Conservation (phyloP, 2,113 vertebrate species). For the Monopterus albus region DNA sequence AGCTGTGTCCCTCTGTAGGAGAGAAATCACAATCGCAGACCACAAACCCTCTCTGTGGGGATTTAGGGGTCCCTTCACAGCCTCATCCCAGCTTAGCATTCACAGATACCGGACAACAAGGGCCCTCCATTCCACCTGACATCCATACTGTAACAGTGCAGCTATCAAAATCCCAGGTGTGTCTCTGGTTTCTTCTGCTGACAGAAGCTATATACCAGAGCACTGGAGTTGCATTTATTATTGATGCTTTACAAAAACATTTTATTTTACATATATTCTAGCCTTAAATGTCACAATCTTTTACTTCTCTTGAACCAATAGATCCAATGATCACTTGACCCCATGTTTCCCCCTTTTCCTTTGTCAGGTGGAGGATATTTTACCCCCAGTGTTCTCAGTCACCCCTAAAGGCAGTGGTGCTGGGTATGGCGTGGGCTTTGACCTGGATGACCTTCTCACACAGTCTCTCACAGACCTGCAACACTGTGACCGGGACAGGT, state of each 20-base stretch:
- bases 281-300: constrained; percentile 21
- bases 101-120: constrained; percentile 74
- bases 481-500: constrained; percentile 86
- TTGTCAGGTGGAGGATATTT: constrained; percentile 88
- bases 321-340: constrained; percentile 20
- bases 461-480: constrained; percentile 88
- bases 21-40: constrained; percentile 62
- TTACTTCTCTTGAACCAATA: neutral
- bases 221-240: neutral
- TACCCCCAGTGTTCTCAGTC: constrained; percentile 91
- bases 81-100: constrained; percentile 68
- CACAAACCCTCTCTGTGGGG: constrained; percentile 61
- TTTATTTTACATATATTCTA: constrained; percentile 3
- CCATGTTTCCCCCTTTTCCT: constrained; percentile 1
- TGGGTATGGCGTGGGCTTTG: constrained; percentile 91
- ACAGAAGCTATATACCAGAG: neutral
- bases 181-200: constrained; percentile 11
- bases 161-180: constrained; percentile 94
- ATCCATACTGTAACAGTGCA: constrained; percentile 92
- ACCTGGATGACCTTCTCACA: constrained; percentile 90
- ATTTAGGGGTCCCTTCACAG: constrained; percentile 67
- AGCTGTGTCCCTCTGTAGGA: constrained; percentile 62
- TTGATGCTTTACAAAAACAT: neutral
- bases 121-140: constrained; percentile 80
- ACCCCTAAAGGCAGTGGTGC: constrained; percentile 93